Evolutionary conservation across 2,113 vertebrate genomes (phyloP), one percentile per base, ranked within the genome.

Genomic region (Verasper variegatus): DNA sequence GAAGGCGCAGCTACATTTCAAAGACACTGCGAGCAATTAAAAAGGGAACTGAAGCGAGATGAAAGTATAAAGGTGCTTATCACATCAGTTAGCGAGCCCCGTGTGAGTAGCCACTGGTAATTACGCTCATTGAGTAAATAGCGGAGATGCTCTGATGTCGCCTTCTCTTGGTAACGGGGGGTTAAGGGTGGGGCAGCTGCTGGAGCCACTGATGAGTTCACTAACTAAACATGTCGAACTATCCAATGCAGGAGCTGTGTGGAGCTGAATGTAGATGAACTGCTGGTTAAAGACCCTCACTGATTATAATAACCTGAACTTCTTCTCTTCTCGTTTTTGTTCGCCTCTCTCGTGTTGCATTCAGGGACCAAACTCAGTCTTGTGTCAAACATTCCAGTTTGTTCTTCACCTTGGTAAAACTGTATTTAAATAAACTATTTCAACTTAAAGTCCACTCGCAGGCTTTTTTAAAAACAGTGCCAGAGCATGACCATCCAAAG

Each of bases 21-120:
- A 96, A 97, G 95, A 95, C 94, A 95, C 94, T 45, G 55, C 91
- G 92, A 87, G 95, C 95, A 96, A 97, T 97, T 97, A 97, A 95
- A 56, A 95, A 94, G 93, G 93, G 92, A 96, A 96, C 95, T 95
- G 70, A 86, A 76, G 80, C 70, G 82, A 87, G 91, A 93, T 93
- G 86, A 91, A 91, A 85, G 95, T 92, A 94, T 94, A 95, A 95
- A 95, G 94, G 93, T 95, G 92, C 95, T 96, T 95, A 95, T 95
- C 91, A 85, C 94, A 95, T 95, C 93, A 93, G 93, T 94, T 86
- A 91, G 94, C 91, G 76, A 78, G 80, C 86, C 83, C 79, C 11
- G 37, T 61, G 93, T 92, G 85, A 68, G 76, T 92, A 91, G 92
- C 91, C 88, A 85, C 86, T 93, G 94, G 92, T 96, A 95, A 96